Base-by-base conservation (phyloP, 2,888 invertebrate species). In the Euclidia mi region DNA sequence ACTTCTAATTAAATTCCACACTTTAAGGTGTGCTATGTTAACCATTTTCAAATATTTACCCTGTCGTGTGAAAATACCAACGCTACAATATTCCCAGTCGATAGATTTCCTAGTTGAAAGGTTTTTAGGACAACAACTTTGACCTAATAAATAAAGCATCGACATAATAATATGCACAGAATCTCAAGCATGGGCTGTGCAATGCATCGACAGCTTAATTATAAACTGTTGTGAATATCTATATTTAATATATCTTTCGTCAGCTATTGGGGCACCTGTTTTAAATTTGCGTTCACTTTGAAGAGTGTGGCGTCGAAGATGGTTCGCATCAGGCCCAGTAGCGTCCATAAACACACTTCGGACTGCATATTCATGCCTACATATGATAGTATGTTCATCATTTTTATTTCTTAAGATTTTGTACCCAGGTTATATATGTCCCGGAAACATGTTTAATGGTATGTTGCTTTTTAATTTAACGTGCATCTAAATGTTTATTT, bases 281-380 rank as follows among this genome's bases (percentile, higher is more conserved):
- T 92, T 59, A 95, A 84, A 84, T 95, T 95, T 51, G 92, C 87
- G 69, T 94, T 94, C 42, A 95, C 90, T 84, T 94, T 92, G 76
- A 95, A 94, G 55, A 95, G 87, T 0, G 95, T 95, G 9, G 94
- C 94, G 71, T 95, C 95, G 63, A 95, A 94, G 47, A 95, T 92
- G 0, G 95, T 94, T 42, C 91, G 82, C 61, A 94, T 67, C 20
- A 95, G 89, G 29, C 95, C 95, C 41, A 95, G 65, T n/a, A 95
- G 63, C 2, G 94, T 93, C 89, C 95, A 92, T 49, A 95, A 65
- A 60, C 95, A 89, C 1, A 95, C 87, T 77, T 95, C 95, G 0
- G 92, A 88, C 69, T 95, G 95, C 72, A 91, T 78, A 52, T 88
- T 88, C 83, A 95, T 86, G 25, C 95, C 95, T 18, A 94, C 71